phyloP scores from a whole-genome alignment of 2,113 vertebrate genomes.

The Cariama cristata region DNA sequence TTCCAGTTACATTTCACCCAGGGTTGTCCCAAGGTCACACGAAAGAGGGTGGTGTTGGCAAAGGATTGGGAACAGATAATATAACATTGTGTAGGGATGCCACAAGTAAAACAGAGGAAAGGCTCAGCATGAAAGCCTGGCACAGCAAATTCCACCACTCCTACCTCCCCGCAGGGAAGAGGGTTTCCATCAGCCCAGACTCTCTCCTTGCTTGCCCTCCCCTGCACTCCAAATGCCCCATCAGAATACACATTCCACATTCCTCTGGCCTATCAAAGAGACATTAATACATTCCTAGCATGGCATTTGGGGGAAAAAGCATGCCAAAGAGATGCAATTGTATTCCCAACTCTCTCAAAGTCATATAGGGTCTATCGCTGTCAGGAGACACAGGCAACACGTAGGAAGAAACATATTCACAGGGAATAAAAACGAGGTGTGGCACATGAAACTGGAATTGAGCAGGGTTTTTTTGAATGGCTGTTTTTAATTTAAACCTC shows the following conservation, averaged over 20 bases:
- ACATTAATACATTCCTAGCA: constrained; percentile 75
- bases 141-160: constrained; percentile 50
- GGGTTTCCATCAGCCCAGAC: constrained; percentile 19
- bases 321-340: constrained; percentile 3
- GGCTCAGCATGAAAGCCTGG: background rate
- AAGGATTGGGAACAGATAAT: background rate
- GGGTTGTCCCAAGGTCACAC: background rate
- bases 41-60: background rate
- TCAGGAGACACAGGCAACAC: background rate
- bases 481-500: constrained; percentile 4
- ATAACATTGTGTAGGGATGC: background rate
- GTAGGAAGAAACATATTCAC: background rate
- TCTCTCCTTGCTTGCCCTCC: constrained; percentile 38
- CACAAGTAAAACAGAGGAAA: background rate
- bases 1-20: background rate
- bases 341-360: constrained; percentile 4
- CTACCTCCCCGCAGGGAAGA: constrained; percentile 40
- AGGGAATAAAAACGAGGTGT: background rate
- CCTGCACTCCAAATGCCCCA: constrained; percentile 19
- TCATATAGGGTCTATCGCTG: background rate
- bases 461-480: background rate
- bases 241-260: constrained; percentile 57
- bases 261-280: constrained; percentile 59
- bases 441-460: background rate
- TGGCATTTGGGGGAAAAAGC: background rate